phyloP scores from a whole-genome alignment of 1,140 invertebrate species.

The Drosophila navojoa region DNA sequence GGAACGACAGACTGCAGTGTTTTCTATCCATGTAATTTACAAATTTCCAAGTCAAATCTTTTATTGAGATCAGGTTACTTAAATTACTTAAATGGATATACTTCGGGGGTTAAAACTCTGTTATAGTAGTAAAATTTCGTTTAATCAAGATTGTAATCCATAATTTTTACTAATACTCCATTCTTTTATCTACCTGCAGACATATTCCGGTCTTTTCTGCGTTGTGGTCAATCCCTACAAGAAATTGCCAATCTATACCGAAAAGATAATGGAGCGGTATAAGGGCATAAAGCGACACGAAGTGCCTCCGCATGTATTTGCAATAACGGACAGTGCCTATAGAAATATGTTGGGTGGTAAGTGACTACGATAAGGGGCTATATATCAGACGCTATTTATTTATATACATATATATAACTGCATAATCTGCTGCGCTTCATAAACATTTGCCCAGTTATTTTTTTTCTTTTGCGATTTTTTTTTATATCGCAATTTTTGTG shows the following conservation, averaged over 20 bases:
- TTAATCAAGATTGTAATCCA: too few species aligned
- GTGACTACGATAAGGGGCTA: constrained; percentile 37
- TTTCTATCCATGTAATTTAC: too few species aligned
- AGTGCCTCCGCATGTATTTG: constrained; percentile 99
- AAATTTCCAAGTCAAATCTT: too few species aligned
- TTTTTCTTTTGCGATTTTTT: constrained; percentile 14
- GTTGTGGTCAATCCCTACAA: constrained; percentile 99
- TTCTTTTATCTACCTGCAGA: too few species aligned
- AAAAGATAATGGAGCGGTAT: constrained; percentile 99
- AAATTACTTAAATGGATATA: too few species aligned
- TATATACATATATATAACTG: constrained; percentile 18
- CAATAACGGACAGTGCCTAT: constrained; percentile 99
- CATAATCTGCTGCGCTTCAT: constrained; percentile 31
- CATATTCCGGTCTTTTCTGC: constrained; percentile 99
- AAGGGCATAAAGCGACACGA: constrained; percentile 99
- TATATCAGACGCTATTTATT: constrained; percentile 16
- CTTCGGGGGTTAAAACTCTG: background rate
- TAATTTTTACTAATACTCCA: background rate
- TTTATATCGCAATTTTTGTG: constrained; percentile 7
- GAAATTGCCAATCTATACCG: constrained; percentile 98
- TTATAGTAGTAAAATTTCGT: too few species aligned
- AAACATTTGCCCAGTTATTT: constrained; percentile 16
- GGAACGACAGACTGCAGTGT: too few species aligned
- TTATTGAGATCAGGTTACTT: too few species aligned
- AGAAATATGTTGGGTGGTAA: constrained; percentile 99